Evolutionary conservation across 2,888 invertebrate genomes (phyloP).

Genomic region (Rotaria macrura): DNA sequence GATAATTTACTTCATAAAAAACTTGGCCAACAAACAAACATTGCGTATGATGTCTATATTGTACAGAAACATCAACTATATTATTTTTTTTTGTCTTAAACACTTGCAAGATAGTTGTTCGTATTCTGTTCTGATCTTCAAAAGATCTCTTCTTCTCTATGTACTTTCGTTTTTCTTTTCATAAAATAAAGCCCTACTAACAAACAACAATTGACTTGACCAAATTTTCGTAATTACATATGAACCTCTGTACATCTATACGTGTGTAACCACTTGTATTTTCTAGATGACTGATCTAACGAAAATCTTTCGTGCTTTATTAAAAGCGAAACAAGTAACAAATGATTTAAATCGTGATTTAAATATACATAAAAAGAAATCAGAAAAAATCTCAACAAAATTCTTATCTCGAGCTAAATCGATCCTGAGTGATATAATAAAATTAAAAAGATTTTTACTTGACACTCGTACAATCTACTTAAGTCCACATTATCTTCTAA

Average conservation of each 20-base stretch:
- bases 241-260: no score
- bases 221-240: no score
- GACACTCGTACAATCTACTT: background rate
- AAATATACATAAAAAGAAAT: background rate
- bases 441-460: background rate
- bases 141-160: background rate
- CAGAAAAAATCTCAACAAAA: background rate
- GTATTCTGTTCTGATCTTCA: background rate
- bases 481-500: background rate
- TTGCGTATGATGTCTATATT: background rate
- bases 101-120: background rate
- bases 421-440: background rate
- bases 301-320: background rate
- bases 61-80: background rate
- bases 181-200: background rate
- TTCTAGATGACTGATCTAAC: slow-evolving; percentile 19
- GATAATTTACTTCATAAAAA: no score
- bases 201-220: no score
- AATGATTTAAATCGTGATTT: background rate
- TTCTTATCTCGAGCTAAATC: background rate
- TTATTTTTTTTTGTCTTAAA: background rate
- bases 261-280: background rate
- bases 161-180: background rate
- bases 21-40: background rate
- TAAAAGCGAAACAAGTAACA: background rate